phyloP scores from a whole-genome alignment of 1,140 invertebrate genomes.

The Patella vulgata region DNA sequence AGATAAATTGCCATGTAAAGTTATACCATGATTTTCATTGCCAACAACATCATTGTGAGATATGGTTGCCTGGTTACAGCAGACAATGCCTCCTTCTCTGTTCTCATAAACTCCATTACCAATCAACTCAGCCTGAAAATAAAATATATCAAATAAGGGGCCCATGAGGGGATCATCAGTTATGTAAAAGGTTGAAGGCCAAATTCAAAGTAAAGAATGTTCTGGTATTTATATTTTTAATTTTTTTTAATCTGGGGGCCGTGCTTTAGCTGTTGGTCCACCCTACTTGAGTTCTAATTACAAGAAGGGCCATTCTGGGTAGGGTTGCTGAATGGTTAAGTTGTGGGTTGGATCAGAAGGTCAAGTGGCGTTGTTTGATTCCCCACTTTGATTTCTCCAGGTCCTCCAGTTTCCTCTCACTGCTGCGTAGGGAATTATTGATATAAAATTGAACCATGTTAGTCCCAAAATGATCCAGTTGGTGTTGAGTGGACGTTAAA shows the following conservation, averaged over 20 bases:
- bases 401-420: too few relatives aligned
- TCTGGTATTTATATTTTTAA: not conserved
- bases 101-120: constrained; percentile 57
- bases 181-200: not conserved
- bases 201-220: not conserved
- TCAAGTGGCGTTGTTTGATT: too few relatives aligned
- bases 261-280: not conserved
- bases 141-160: not conserved
- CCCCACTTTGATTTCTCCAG: too few relatives aligned
- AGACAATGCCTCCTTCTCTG: constrained; percentile 37
- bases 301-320: too few relatives aligned
- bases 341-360: too few relatives aligned
- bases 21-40: constrained; percentile 37
- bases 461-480: too few relatives aligned
- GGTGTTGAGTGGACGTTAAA: too few relatives aligned
- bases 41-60: constrained; percentile 48
- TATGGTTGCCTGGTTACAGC: constrained; percentile 31
- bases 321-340: too few relatives aligned
- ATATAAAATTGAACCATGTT: too few relatives aligned
- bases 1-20: constrained; percentile 26
- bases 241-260: not conserved
- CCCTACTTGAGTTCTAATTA: too few relatives aligned
- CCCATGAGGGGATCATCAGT: not conserved
- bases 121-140: constrained; percentile 26
- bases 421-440: too few relatives aligned